Percentiles rank a stretch among this genome's conserved stretches.
Evolutionary conservation across 2,797 vertebrate species (phyloP).

Genomic region (Nasua narica): DNA sequence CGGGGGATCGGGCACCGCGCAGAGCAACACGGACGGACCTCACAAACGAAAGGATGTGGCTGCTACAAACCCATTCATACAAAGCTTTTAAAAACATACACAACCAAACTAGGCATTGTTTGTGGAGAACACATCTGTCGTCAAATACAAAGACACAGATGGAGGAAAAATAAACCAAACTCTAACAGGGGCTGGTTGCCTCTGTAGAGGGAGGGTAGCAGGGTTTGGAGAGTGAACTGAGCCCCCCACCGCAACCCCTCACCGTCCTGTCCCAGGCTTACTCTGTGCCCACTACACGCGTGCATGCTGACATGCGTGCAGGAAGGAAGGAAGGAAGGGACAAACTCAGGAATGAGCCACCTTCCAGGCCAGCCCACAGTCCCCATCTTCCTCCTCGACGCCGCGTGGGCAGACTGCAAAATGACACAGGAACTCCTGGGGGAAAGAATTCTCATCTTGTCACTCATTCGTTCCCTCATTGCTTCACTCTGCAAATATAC

Average conservation of each 20-base stretch:
- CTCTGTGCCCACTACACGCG: fast-evolving
- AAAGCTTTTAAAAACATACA: background rate
- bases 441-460: background rate
- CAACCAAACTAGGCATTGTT: background rate
- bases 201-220: background rate
- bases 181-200: background rate
- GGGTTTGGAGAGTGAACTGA: background rate
- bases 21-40: background rate
- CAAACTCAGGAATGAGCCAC: background rate
- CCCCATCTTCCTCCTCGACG: background rate
- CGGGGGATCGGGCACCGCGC: fast-evolving
- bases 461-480: background rate
- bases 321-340: background rate
- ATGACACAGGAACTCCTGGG: background rate
- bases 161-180: background rate
- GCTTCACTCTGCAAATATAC: background rate
- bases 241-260: too few species aligned
- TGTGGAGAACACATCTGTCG: background rate
- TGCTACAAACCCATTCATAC: background rate
- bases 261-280: background rate
- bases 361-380: background rate
- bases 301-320: fast-evolving
- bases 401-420: background rate
- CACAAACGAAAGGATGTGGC: background rate
- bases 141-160: background rate